A percentile compares a stretch with the other conserved stretches of the same genome.
Evolutionary conservation across 2,113 vertebrate genomes (phyloP).

Genomic region (Myodes glareolus): DNA sequence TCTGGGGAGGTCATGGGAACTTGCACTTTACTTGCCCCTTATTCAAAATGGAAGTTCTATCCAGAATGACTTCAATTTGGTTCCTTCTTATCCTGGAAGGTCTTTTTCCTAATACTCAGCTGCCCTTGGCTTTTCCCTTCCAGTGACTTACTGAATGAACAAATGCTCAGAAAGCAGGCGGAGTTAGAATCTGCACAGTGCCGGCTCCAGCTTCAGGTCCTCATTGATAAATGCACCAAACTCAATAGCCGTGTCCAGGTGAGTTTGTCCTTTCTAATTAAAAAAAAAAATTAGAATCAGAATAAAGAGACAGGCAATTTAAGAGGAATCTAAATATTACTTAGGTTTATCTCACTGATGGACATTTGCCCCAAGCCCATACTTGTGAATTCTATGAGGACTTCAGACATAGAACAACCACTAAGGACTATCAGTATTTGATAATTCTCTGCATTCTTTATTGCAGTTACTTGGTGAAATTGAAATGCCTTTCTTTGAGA

Average conservation of each 20-base stretch:
- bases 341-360: slow-evolving; percentile 16
- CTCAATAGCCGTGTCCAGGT: slow-evolving; percentile 93
- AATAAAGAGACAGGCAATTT: neutral
- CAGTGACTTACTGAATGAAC: slow-evolving; percentile 93
- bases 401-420: neutral
- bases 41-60: neutral
- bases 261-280: slow-evolving; percentile 34
- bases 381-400: neutral
- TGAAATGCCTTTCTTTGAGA: neutral
- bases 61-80: neutral
- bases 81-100: neutral
- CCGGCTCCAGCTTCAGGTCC: slow-evolving; percentile 93
- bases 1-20: neutral
- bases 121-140: neutral
- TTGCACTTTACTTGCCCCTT: neutral
- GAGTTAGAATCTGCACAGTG: slow-evolving; percentile 96
- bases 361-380: neutral
- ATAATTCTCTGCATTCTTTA: neutral
- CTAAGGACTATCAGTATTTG: neutral
- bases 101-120: neutral
- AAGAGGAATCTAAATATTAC: neutral
- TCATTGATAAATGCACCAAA: slow-evolving; percentile 91
- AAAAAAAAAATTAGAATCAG: neutral
- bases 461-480: neutral
- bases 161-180: slow-evolving; percentile 90